These are phyloP conservation scores for Sorex araneus DNA, from an alignment of 2,113 vertebrate species.

Conservation along the genomic window DNA sequence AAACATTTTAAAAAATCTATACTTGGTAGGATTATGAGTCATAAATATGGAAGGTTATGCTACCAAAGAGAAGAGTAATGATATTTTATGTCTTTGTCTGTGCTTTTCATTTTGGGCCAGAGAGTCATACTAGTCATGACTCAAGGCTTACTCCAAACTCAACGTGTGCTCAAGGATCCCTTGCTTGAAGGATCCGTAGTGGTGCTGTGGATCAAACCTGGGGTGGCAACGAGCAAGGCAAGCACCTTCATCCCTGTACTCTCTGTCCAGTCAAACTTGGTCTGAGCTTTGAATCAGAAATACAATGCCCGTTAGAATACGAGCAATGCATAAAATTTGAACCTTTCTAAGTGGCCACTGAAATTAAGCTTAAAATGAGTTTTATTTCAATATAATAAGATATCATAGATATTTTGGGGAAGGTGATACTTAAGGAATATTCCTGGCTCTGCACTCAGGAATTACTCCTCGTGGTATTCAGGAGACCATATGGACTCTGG, in stretches of 20 bases:
- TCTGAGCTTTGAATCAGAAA: neutral
- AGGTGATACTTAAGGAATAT: too few species aligned
- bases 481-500: too few species aligned
- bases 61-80: neutral
- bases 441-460: too few species aligned
- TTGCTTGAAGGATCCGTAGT: too few species aligned
- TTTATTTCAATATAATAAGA: neutral
- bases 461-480: too few species aligned
- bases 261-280: too few species aligned
- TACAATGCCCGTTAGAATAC: neutral
- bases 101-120: neutral
- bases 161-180: too few species aligned
- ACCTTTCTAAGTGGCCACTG: neutral
- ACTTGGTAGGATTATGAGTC: conserved; percentile 9
- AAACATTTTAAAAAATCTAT: conserved; percentile 5
- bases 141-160: too few species aligned
- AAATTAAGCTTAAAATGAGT: neutral
- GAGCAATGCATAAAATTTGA: neutral
- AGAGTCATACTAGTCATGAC: too few species aligned
- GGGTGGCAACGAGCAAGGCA: too few species aligned
- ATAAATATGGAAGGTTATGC: neutral
- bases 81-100: neutral
- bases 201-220: too few species aligned
- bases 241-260: too few species aligned
- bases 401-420: neutral